These are phyloP conservation scores for Caenorhabditis brenneri DNA, from an alignment of 1,140 invertebrate species.

Conservation along the genomic window DNA sequence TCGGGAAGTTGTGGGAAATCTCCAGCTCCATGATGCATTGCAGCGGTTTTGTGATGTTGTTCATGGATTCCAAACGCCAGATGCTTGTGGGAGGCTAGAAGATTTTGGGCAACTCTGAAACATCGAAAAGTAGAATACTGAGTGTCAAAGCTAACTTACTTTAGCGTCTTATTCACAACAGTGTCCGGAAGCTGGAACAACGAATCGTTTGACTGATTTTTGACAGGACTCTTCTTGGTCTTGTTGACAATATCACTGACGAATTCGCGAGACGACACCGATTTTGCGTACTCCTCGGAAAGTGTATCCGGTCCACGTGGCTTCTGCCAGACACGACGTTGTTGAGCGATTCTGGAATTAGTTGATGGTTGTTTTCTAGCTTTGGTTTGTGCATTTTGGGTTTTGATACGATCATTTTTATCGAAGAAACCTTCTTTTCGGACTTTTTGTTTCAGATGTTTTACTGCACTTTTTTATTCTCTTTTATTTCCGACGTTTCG, in stretches of 20 bases:
- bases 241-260: slow-evolving; percentile 6
- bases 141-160: neutral
- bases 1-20: neutral
- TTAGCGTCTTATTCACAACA: neutral
- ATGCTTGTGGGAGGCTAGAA: neutral
- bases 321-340: slow-evolving; percentile 15
- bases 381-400: neutral
- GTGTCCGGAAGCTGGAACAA: neutral
- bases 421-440: too few species aligned
- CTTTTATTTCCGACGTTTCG: too few species aligned
- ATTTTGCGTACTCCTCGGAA: neutral
- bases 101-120: neutral
- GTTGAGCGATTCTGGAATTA: neutral
- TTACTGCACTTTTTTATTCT: too few species aligned
- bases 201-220: neutral
- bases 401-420: too few species aligned
- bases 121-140: neutral
- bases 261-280: neutral
- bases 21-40: neutral
- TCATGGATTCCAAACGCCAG: neutral
- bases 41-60: neutral
- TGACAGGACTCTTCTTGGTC: neutral
- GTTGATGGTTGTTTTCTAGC: neutral
- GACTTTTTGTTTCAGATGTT: too few species aligned
- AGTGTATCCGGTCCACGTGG: slow-evolving; percentile 13